These are phyloP conservation scores for Onthophagus sagittarius DNA, from an alignment of 2,888 invertebrate species.

Conservation along the genomic window DNA sequence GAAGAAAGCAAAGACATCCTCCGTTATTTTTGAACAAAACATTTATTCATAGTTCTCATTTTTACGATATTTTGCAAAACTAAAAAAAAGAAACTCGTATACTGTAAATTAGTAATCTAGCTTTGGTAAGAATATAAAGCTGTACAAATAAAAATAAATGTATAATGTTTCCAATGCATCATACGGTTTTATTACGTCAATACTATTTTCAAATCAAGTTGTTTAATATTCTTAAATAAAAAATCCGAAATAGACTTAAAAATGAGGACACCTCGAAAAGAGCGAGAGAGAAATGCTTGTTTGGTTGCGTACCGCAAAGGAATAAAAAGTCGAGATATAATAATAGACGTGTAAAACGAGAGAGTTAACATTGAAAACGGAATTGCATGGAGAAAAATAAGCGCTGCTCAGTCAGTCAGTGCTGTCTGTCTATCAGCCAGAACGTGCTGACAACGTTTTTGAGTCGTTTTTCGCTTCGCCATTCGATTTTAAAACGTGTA, in stretches of 20 bases:
- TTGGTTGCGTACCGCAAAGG: background rate
- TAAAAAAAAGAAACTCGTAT: background rate
- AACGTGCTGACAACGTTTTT: background rate
- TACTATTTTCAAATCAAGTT: background rate
- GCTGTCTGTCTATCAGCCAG: no score
- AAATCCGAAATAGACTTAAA: background rate
- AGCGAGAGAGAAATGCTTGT: background rate
- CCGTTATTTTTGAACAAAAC: background rate
- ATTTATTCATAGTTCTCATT: background rate
- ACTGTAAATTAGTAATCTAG: slow-evolving; percentile 10
- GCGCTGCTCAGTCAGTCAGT: background rate
- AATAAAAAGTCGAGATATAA: background rate
- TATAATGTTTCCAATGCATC: slow-evolving; percentile 12
- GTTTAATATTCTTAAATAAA: background rate
- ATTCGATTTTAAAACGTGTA: background rate
- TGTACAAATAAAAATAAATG: slow-evolving; percentile 12
- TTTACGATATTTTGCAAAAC: background rate
- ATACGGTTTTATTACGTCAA: background rate
- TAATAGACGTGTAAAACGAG: background rate
- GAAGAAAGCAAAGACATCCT: background rate
- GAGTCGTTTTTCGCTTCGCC: background rate
- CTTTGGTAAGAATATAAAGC: slow-evolving; percentile 9
- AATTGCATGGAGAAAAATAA: background rate
- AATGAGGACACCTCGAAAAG: background rate
- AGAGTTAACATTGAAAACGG: background rate